Percentiles rank a stretch among this genome's conserved stretches.
Evolutionary conservation across 2,113 vertebrate species (phyloP).

Genomic region (Lucifuga dentata): DNA sequence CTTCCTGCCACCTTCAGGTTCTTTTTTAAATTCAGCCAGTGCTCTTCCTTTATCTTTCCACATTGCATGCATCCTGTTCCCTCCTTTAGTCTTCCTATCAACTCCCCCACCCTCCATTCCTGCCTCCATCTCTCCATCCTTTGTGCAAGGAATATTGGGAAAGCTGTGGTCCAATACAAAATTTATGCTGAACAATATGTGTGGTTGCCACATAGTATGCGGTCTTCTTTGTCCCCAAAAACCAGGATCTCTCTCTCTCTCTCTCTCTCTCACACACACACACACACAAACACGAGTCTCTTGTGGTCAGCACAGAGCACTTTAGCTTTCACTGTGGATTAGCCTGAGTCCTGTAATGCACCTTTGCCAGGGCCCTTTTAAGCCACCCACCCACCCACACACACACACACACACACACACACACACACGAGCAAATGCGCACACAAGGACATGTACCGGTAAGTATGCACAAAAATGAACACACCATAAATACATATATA

Average conservation of each 20-base stretch:
- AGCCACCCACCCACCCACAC: slow-evolving; percentile 84
- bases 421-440: too few species aligned
- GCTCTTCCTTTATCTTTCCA: too few species aligned
- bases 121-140: slow-evolving; percentile 20
- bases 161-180: slow-evolving; percentile 82
- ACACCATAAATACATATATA: neutral
- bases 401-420: slow-evolving; percentile 14
- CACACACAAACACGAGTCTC: slow-evolving; percentile 72
- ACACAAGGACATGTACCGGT: neutral
- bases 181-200: slow-evolving; percentile 88
- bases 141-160: slow-evolving; percentile 63
- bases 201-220: slow-evolving; percentile 78
- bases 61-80: neutral
- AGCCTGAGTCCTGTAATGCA: slow-evolving; percentile 91
- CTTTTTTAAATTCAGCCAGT: neutral
- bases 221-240: slow-evolving; percentile 75
- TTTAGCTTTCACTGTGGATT: slow-evolving; percentile 94
- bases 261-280: slow-evolving; percentile 10
- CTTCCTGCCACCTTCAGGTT: neutral
- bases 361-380: slow-evolving; percentile 89
- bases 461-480: slow-evolving; percentile 23
- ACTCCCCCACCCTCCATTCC: slow-evolving; percentile 7
- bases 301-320: slow-evolving; percentile 86
- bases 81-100: slow-evolving; percentile 12
- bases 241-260: slow-evolving; percentile 4